Conservation (phyloP, 2,888 invertebrate species). For the Aradus depressus region DNA sequence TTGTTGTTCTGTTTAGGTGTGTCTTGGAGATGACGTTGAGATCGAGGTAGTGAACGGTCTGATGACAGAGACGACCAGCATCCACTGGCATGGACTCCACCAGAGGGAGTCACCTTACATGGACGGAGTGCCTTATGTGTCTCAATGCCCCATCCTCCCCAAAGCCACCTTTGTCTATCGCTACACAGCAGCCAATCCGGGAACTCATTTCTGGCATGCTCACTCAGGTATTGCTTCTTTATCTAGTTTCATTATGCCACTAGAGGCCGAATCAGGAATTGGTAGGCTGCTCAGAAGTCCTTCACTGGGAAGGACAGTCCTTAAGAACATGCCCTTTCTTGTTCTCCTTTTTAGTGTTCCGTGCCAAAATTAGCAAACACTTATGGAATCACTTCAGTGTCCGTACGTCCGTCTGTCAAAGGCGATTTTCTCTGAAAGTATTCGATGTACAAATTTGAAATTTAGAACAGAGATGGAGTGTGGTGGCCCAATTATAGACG, state of each 20-base stretch:
- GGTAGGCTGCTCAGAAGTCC: too few relatives aligned
- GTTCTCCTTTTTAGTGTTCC: too few relatives aligned
- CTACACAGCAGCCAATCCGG: constrained; percentile 58
- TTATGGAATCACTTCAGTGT: too few relatives aligned
- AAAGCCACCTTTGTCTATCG: constrained; percentile 52
- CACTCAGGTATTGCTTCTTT: constrained; percentile 44
- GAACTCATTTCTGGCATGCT: constrained; percentile 80
- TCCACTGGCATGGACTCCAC: constrained; percentile 89
- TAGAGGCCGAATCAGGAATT: background rate
- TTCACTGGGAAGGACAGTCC: too few relatives aligned
- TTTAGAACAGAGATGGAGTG: too few relatives aligned
- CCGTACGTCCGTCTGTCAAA: too few relatives aligned
- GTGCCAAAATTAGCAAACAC: too few relatives aligned
- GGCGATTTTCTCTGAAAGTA: too few relatives aligned
- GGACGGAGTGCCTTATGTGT: constrained; percentile 79
- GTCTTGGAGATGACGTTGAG: constrained; percentile 68
- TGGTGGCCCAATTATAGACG: too few relatives aligned
- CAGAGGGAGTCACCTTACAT: constrained; percentile 67
- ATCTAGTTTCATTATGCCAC: background rate
- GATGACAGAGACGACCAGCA: constrained; percentile 66
- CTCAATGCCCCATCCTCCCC: constrained; percentile 72
- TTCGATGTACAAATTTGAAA: too few relatives aligned
- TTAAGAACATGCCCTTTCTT: too few relatives aligned
- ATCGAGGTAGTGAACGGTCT: constrained; percentile 73
- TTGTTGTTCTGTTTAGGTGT: constrained; percentile 56